These are phyloP conservation scores for Microtus montanus DNA, from an alignment of 2,113 vertebrate genomes.

Conservation along the genomic window DNA sequence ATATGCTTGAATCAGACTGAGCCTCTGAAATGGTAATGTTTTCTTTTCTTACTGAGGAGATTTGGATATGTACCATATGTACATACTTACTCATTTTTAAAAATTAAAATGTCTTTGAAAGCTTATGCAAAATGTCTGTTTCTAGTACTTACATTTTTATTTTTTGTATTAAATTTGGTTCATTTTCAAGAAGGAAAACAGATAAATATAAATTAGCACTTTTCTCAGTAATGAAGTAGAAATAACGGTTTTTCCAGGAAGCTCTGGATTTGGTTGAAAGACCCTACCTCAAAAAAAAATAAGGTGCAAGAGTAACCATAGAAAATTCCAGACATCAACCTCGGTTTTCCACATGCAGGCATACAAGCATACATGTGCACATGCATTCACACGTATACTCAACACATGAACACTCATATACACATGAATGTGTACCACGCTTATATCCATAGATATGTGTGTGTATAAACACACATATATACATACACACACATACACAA, in stretches of 20 bases:
- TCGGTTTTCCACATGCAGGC: background rate
- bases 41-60: slow-evolving; percentile 44
- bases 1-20: background rate
- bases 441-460: background rate
- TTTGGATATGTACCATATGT: background rate
- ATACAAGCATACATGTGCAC: background rate
- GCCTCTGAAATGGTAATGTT: slow-evolving; percentile 22
- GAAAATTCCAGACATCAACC: background rate
- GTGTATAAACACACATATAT: no score
- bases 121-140: background rate
- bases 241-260: background rate
- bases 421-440: background rate
- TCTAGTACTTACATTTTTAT: background rate
- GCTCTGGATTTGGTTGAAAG: background rate
- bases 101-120: slow-evolving; percentile 6
- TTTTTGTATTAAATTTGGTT: background rate
- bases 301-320: background rate
- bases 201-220: slow-evolving; percentile 29
- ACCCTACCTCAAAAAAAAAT: background rate
- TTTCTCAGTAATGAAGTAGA: slow-evolving; percentile 48
- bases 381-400: background rate
- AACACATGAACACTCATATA: background rate
- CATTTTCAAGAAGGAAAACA: slow-evolving; percentile 28
- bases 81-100: background rate
- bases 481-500: background rate